Conservation (phyloP, 2,888 invertebrate genomes). For the Tuta absoluta region DNA sequence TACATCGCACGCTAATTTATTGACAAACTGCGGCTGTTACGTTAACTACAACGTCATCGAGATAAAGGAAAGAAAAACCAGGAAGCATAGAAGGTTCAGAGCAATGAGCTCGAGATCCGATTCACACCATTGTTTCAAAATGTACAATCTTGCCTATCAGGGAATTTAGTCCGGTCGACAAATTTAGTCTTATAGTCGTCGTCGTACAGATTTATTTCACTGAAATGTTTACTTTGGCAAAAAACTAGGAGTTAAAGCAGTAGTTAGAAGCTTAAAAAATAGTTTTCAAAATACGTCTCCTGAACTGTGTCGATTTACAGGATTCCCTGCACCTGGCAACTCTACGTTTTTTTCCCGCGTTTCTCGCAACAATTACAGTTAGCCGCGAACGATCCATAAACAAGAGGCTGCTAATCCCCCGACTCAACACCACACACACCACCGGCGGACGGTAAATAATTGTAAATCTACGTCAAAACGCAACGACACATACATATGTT, state of each 20-base stretch:
- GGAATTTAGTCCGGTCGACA: too few species aligned
- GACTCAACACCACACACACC: conserved; percentile 70
- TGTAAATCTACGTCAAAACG: conserved; percentile 81
- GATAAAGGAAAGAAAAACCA: too few species aligned
- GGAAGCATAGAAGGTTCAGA: too few species aligned
- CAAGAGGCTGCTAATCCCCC: conserved; percentile 70
- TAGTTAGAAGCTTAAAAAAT: neutral
- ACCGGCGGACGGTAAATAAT: conserved; percentile 75
- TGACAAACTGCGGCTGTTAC: too few species aligned
- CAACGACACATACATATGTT: conserved; percentile 79
- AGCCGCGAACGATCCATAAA: conserved; percentile 70
- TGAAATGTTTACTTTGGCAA: too few species aligned
- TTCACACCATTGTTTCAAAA: too few species aligned
- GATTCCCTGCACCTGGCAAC: conserved; percentile 20
- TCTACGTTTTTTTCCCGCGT: conserved; percentile 20
- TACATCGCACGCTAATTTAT: neutral
- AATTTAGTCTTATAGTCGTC: too few species aligned
- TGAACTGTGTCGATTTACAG: neutral
- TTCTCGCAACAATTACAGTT: conserved; percentile 62
- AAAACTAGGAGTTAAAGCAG: neutral
- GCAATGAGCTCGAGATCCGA: too few species aligned
- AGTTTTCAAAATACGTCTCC: neutral
- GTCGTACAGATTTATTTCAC: neutral
- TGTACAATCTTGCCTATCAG: too few species aligned
- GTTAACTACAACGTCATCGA: too few species aligned